phyloP scores from a whole-genome alignment of 2,797 vertebrate species.

The Austrolebias charrua region DNA sequence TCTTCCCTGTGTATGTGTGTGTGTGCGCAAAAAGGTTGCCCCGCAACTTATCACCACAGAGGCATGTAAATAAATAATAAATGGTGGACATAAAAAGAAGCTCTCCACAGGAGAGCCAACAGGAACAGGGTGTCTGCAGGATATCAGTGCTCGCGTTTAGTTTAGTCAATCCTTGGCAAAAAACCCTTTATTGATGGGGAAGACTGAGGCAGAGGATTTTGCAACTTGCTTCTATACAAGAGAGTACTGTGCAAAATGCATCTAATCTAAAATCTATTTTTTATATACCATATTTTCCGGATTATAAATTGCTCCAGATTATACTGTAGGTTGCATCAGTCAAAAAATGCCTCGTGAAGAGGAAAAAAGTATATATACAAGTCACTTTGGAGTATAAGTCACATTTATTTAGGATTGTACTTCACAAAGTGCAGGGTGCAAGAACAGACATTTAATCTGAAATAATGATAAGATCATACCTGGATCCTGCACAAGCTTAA shows the following conservation, averaged over 20 bases:
- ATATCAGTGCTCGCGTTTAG: slow-evolving; percentile 50
- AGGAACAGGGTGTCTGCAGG: slow-evolving; percentile 60
- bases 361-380: too few species aligned
- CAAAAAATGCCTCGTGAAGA: too few species aligned
- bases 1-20: slow-evolving; percentile 51
- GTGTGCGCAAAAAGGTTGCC: slow-evolving; percentile 68
- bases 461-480: too few species aligned
- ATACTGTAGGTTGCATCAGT: too few species aligned
- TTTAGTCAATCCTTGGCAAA: slow-evolving; percentile 47
- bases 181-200: slow-evolving; percentile 45
- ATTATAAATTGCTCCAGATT: too few species aligned
- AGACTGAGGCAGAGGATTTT: slow-evolving; percentile 40
- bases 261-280: too few species aligned
- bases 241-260: background rate
- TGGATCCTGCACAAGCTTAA: too few species aligned
- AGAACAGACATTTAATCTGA: too few species aligned
- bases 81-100: slow-evolving; percentile 67
- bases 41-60: slow-evolving; percentile 69
- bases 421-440: too few species aligned
- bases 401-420: too few species aligned
- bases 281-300: too few species aligned
- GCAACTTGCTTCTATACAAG: slow-evolving; percentile 27
- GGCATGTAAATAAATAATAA: slow-evolving; percentile 73
- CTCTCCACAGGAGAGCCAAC: slow-evolving; percentile 46
- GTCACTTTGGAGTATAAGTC: too few species aligned